Percentiles rank a stretch among this genome's conserved stretches.
These are phyloP conservation scores for Neoaliturus tenellus DNA, from an alignment of 2,888 invertebrate species.

Conservation along the genomic window DNA sequence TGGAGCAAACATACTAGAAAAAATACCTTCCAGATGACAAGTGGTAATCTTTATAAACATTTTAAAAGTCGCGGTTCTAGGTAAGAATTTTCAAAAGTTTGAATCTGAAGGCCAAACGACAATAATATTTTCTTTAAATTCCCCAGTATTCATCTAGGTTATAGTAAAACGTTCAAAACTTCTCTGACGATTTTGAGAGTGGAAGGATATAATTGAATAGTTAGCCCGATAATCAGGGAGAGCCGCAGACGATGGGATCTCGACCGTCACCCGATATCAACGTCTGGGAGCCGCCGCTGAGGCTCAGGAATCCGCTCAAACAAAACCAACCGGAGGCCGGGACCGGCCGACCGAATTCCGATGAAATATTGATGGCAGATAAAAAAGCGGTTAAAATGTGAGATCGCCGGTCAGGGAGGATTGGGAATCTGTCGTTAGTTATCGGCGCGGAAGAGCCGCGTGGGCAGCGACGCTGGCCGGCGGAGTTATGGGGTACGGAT, in stretches of 20 bases:
- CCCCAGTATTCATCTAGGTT: too few relatives aligned
- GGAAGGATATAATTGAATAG: too few relatives aligned
- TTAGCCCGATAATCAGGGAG: too few relatives aligned
- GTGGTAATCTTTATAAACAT: too few relatives aligned
- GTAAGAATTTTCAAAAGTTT: too few relatives aligned
- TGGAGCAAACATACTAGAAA: too few relatives aligned
- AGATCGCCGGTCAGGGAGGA: not conserved
- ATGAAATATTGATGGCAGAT: constrained; percentile 17
- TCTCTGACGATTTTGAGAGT: too few relatives aligned
- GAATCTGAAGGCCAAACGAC: too few relatives aligned
- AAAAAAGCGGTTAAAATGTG: constrained; percentile 12
- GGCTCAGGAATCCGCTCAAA: not conserved
- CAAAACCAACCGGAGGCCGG: not conserved
- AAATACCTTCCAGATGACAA: too few relatives aligned
- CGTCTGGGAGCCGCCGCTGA: not conserved
- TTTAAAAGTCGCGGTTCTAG: too few relatives aligned
- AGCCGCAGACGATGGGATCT: not conserved
- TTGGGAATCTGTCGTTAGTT: not conserved
- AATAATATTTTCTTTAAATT: too few relatives aligned
- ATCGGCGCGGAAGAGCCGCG: not conserved
- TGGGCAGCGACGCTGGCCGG: not conserved
- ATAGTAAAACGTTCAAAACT: too few relatives aligned
- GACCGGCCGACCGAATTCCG: not conserved
- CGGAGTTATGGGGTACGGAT: not conserved
- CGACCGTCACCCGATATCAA: not conserved